Base-by-base conservation (phyloP, 2,888 invertebrate species). In the Kryphioiulus occultus region DNA sequence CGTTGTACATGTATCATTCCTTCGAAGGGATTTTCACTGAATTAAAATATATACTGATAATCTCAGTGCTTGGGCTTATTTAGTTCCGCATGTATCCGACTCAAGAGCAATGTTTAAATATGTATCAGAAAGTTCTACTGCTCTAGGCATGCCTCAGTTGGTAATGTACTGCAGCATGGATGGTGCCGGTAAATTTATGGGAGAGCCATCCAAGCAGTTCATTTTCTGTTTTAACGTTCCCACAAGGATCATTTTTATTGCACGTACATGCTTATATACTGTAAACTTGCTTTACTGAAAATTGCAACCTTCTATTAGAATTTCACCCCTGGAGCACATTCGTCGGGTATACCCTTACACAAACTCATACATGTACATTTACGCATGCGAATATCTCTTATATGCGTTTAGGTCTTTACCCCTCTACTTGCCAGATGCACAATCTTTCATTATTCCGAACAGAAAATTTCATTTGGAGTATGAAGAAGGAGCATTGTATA, bases 211-310 rank as follows among this genome's bases (percentile, higher is more conserved):
- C 59, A 59, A 59, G 59, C 59, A 59, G 59, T 59, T 59, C 59
- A 59, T 59, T 59, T 59, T 59, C 59, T n/a, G 59, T 59, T 59
- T 59, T 59, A 59, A 59, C 59, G 59, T n/a, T 59, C 59, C 59
- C 59, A n/a, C 7, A 59, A 59, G 59, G 59, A 59, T n/a, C 59
- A 59, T 59, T 59, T 59, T 59, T 59, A 59, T n/a, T 59, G 59
- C 59, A 3, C 59, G n/a, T 59, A n/a, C 59, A 59, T 59, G 59
- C 59, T 59, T 59, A 59, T 59, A 59, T n/a, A 59, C 59, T n/a
- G 59, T 4, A 59, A 59, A 22, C 59, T 59, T 5, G n/a, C 59
- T 59, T 59, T 59, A n/a, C 39, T 59, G 59, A n/a, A 59, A 59
- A 59, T 59, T 59, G 59, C 59, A 59, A 59, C 59, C 59, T 59